phyloP scores from a whole-genome alignment of 1,140 invertebrate genomes.

The Cataglyphis hispanica region DNA sequence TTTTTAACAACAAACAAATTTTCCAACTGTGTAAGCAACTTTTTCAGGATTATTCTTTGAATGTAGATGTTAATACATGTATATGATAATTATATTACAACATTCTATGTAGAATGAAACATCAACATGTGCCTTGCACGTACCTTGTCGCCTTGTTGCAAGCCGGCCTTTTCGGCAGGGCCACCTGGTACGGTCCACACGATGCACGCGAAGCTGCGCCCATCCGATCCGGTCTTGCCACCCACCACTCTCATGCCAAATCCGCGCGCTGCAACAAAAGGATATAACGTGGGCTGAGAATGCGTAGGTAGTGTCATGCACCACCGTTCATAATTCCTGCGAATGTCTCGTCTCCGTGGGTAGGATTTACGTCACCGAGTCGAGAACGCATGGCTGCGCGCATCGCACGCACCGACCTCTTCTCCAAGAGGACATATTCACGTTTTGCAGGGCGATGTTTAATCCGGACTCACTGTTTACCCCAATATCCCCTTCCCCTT shows the following conservation, averaged over 20 bases:
- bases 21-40: too few species aligned
- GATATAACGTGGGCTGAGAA: background rate
- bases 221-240: slow-evolving; percentile 94
- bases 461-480: slow-evolving; percentile 2
- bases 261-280: slow-evolving; percentile 90
- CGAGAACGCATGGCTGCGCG: background rate
- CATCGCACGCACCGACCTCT: background rate
- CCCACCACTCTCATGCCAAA: slow-evolving; percentile 97
- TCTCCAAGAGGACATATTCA: background rate
- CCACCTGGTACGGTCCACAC: slow-evolving; percentile 96
- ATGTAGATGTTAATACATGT: background rate
- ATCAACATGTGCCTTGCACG: slow-evolving; percentile 1
- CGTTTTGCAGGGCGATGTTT: slow-evolving; percentile 3
- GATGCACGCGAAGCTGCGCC: slow-evolving; percentile 95
- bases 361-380: slow-evolving; percentile 16
- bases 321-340: background rate
- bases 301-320: background rate
- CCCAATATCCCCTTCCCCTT: background rate
- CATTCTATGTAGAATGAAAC: background rate
- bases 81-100: background rate
- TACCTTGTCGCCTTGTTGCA: slow-evolving; percentile 95
- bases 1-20: too few species aligned
- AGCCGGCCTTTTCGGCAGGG: slow-evolving; percentile 94
- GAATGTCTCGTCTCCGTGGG: slow-evolving; percentile 3
- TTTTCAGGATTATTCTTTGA: background rate